These are phyloP conservation scores for Staurois parvus DNA, from an alignment of 2,797 vertebrate genomes.

Conservation along the genomic window DNA sequence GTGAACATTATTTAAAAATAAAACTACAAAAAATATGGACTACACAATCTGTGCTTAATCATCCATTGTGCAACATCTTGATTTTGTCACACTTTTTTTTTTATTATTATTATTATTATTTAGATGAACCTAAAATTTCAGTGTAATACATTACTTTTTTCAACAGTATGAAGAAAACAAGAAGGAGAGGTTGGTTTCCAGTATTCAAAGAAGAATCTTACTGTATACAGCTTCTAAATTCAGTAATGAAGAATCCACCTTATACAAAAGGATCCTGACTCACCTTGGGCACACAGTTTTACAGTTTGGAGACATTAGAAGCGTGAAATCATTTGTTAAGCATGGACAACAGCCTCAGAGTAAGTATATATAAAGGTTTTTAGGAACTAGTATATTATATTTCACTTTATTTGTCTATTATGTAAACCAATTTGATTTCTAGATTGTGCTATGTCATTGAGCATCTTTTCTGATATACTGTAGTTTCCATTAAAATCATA, in stretches of 20 bases:
- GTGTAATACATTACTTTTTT: constrained; percentile 50
- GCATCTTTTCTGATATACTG: no score
- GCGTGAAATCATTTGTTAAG: not conserved
- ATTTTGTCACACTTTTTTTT: no score
- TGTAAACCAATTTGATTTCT: no score
- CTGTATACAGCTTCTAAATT: constrained; percentile 73
- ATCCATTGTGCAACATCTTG: no score
- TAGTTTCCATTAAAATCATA: no score
- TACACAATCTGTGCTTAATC: no score
- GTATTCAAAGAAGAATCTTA: constrained; percentile 71
- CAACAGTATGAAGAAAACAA: constrained; percentile 72
- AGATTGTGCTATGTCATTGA: no score
- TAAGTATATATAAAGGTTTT: constrained; percentile 64
- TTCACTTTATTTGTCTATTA: no score
- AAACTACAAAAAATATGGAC: no score
- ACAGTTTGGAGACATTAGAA: not conserved
- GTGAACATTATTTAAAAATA: no score
- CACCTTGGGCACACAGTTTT: constrained; percentile 77
- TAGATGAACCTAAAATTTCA: not conserved
- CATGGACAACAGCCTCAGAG: constrained; percentile 67
- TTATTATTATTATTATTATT: no score
- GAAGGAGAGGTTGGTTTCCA: constrained; percentile 65
- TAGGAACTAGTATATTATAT: no score
- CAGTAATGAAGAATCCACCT: constrained; percentile 75
- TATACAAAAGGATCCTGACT: constrained; percentile 80